Percentiles rank a stretch among this genome's conserved stretches.
phyloP scores from a whole-genome alignment of 2,113 vertebrate genomes.

The Alethe castanea region DNA sequence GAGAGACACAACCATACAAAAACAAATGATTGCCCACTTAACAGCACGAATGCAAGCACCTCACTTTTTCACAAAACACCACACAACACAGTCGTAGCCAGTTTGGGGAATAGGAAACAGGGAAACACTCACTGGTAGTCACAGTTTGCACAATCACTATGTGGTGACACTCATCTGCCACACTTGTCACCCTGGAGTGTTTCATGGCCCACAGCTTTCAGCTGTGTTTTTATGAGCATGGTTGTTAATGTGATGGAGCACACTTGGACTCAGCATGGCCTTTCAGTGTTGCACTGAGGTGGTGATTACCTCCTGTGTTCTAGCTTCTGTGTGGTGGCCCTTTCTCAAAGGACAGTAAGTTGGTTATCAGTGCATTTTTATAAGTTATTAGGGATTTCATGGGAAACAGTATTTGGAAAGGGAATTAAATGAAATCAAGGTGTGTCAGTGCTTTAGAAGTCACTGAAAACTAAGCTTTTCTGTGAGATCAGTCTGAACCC shows the following conservation, averaged over 20 bases:
- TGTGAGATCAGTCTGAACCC: neutral
- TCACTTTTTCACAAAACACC: neutral
- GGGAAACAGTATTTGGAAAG: neutral
- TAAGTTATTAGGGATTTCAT: neutral
- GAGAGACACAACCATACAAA: neutral
- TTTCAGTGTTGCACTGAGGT: neutral
- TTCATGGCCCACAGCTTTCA: neutral
- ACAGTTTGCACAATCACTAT: neutral
- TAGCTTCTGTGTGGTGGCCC: neutral
- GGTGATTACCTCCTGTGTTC: neutral
- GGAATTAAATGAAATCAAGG: neutral
- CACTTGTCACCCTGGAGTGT: neutral
- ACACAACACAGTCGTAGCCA: neutral
- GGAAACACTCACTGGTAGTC: neutral
- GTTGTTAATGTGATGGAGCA: neutral
- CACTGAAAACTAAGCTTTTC: neutral
- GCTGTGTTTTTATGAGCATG: neutral
- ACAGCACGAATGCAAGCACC: neutral
- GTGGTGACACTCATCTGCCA: neutral
- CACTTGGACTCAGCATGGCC: rapidly evolving
- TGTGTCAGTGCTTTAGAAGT: neutral
- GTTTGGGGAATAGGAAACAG: neutral
- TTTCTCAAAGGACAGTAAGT: neutral
- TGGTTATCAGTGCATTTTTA: neutral
- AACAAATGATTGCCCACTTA: neutral